These are phyloP conservation scores for Shinisaurus crocodilurus DNA, from an alignment of 2,113 vertebrate genomes.

Conservation along the genomic window DNA sequence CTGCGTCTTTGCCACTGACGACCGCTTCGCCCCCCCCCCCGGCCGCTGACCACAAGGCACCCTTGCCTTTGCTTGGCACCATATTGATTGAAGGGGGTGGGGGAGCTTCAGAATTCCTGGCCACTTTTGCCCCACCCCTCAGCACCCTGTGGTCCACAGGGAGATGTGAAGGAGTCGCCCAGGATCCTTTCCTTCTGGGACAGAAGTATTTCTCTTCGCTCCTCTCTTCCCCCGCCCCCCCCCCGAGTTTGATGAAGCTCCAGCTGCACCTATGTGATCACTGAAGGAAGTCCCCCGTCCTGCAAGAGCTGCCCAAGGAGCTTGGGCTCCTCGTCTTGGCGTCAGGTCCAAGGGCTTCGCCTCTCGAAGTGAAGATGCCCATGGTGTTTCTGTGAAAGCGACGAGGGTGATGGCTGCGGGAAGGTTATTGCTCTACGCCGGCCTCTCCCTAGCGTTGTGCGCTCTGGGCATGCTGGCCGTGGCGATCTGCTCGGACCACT, in stretches of 20 bases:
- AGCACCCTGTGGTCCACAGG: conserved; percentile 21
- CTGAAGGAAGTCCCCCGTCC: conserved; percentile 42
- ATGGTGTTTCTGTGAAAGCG: conserved; percentile 84
- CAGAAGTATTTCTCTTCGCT: conserved; percentile 38
- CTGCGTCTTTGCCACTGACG: background rate
- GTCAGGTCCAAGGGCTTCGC: conserved; percentile 42
- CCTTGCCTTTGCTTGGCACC: background rate
- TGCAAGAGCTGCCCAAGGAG: conserved; percentile 45
- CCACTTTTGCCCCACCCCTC: background rate
- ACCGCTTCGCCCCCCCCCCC: rapidly evolving
- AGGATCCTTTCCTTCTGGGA: conserved; percentile 49
- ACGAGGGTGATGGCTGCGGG: conserved; percentile 93
- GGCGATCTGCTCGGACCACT: conserved; percentile 98
- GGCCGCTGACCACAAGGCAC: background rate
- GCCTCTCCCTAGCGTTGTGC: conserved; percentile 96
- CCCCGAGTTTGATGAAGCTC: conserved; percentile 38
- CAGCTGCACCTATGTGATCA: conserved; percentile 8
- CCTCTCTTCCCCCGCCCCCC: background rate
- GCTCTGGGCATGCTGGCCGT: conserved; percentile 98
- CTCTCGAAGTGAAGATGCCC: conserved; percentile 76
- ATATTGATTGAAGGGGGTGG: background rate
- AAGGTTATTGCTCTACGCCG: conserved; percentile 97
- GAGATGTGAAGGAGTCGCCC: conserved; percentile 63
- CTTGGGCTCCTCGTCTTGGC: conserved; percentile 24
- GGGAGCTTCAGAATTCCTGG: conserved; percentile 26